phyloP scores from a whole-genome alignment of 2,797 vertebrate genomes.

The Pogonophryne albipinna region DNA sequence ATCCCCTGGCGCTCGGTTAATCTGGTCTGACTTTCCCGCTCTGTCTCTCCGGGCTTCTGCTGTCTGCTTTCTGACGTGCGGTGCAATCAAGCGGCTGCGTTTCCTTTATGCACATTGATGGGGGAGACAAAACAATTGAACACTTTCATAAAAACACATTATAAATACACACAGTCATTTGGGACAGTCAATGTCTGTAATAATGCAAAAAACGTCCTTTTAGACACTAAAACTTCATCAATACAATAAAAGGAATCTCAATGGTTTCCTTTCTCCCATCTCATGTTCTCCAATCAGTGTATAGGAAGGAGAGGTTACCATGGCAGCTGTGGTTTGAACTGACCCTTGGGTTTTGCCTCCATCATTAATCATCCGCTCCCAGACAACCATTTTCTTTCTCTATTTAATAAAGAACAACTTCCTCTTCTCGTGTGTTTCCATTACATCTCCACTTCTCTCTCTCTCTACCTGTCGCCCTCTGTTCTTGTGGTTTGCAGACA shows the following conservation, averaged over 20 bases:
- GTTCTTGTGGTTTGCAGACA: conserved; percentile 32
- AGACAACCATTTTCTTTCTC: conserved; percentile 24
- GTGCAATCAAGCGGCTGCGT: conserved; percentile 21
- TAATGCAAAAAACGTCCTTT: not conserved
- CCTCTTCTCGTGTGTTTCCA: conserved; percentile 29
- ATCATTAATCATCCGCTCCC: conserved; percentile 44
- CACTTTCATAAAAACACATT: not conserved
- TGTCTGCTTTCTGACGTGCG: conserved; percentile 37
- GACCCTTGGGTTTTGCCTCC: conserved; percentile 28
- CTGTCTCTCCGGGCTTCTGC: conserved; percentile 51
- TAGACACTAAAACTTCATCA: too few relatives aligned
- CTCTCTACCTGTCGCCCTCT: conserved; percentile 26
- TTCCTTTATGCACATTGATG: conserved; percentile 20
- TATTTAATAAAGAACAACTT: conserved; percentile 46
- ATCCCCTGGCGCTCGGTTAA: conserved; percentile 68
- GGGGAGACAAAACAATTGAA: conserved; percentile 13
- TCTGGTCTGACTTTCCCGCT: conserved; percentile 63
- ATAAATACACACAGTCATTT: not conserved
- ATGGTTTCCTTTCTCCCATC: conserved; percentile 19
- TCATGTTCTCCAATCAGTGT: conserved; percentile 30
- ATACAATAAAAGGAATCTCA: not conserved
- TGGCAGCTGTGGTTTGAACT: conserved; percentile 58
- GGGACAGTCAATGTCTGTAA: not conserved
- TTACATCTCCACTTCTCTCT: conserved; percentile 17
- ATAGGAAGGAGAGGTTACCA: conserved; percentile 55